Conservation (phyloP, 1,140 invertebrate species). For the Coenobita brevimanus region DNA sequence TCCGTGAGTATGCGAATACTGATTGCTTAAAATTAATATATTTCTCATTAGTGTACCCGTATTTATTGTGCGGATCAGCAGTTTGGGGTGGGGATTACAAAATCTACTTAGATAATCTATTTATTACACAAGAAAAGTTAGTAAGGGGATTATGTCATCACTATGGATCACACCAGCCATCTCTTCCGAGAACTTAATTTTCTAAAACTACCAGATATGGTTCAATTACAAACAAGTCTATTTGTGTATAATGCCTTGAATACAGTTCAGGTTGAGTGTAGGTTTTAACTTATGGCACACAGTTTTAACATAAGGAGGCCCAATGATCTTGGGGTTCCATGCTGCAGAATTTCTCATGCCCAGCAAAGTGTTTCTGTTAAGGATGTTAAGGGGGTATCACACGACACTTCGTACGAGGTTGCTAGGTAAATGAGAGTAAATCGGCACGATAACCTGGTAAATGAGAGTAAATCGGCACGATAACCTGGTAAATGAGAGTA, state of each 20-base stretch:
- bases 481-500: no score
- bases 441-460: no score
- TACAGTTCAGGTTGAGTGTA: background rate
- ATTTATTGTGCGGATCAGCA: background rate
- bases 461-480: no score
- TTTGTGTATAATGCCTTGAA: background rate
- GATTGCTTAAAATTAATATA: background rate
- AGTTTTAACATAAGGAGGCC: background rate
- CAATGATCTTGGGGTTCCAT: background rate
- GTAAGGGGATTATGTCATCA: no score
- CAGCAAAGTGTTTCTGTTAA: no score
- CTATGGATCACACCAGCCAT: background rate
- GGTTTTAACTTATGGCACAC: background rate
- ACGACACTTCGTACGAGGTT: no score
- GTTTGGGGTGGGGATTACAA: background rate
- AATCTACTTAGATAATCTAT: background rate
- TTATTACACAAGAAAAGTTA: conserved; percentile 4
- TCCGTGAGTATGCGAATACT: background rate
- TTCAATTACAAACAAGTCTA: conserved; percentile 3
- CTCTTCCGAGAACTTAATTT: background rate
- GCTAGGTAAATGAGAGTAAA: no score
- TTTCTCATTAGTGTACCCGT: conserved; percentile 12
- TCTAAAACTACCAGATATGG: background rate
- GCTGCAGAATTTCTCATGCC: no score
- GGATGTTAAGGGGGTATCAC: no score